phyloP scores from a whole-genome alignment of 1,140 invertebrate genomes.

The Agrypnia vestita region DNA sequence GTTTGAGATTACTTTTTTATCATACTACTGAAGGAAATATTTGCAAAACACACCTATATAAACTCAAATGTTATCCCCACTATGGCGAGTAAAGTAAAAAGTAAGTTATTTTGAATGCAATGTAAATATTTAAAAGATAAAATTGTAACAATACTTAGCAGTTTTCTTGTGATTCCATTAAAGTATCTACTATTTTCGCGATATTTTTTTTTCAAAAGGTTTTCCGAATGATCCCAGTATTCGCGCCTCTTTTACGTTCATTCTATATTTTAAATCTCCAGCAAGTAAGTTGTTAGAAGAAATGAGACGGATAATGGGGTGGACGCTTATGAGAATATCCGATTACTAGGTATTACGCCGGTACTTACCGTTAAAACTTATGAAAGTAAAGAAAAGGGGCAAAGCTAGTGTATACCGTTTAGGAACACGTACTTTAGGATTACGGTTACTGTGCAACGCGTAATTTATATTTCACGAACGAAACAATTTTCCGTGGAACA shows the following conservation, averaged over 20 bases:
- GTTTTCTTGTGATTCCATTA: too few species aligned
- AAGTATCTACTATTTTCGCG: too few species aligned
- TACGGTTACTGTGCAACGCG: neutral
- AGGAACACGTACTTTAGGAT: slow-evolving; percentile 34
- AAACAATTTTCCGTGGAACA: neutral
- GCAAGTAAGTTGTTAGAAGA: slow-evolving; percentile 35
- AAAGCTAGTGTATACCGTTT: slow-evolving; percentile 33
- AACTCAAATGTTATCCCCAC: too few species aligned
- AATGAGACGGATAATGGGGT: slow-evolving; percentile 33
- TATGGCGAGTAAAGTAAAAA: too few species aligned
- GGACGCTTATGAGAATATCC: slow-evolving; percentile 43
- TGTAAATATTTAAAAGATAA: too few species aligned
- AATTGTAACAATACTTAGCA: too few species aligned
- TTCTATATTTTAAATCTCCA: slow-evolving; percentile 11
- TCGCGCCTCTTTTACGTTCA: neutral
- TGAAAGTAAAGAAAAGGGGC: slow-evolving; percentile 40
- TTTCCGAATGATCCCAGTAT: too few species aligned
- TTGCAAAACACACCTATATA: too few species aligned
- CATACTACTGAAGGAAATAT: too few species aligned
- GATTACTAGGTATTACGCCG: slow-evolving; percentile 36
- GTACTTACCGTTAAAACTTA: slow-evolving; percentile 43
- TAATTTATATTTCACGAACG: neutral
- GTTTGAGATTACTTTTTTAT: too few species aligned
- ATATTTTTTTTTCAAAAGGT: too few species aligned
- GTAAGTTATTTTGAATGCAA: too few species aligned